These are phyloP conservation scores for Heliconius melpomene DNA, from an alignment of 1,140 invertebrate species.

Conservation along the genomic window DNA sequence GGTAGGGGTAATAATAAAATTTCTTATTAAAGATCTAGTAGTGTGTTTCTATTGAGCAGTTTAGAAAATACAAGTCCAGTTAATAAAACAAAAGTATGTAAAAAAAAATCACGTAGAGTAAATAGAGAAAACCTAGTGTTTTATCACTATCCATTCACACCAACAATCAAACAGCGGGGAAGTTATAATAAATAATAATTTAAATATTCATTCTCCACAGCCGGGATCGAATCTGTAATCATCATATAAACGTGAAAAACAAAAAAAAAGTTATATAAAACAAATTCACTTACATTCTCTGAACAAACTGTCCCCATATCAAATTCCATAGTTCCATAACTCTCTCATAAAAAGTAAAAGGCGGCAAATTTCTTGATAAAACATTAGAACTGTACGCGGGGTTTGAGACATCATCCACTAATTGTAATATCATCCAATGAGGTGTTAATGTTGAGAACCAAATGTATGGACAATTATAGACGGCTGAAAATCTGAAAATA, in stretches of 20 bases:
- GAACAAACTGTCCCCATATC: slow-evolving; percentile 19
- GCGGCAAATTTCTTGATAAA: slow-evolving; percentile 31
- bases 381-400: slow-evolving; percentile 35
- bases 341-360: slow-evolving; percentile 38
- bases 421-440: slow-evolving; percentile 35
- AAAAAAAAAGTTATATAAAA: background rate
- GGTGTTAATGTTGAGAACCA: slow-evolving; percentile 45
- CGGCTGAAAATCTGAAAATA: slow-evolving; percentile 36
- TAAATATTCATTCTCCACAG: background rate
- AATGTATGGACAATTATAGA: slow-evolving; percentile 45
- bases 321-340: slow-evolving; percentile 22
- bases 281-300: slow-evolving; percentile 33
- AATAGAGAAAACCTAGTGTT: too few species aligned
- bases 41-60: too few species aligned
- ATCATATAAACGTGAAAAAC: background rate
- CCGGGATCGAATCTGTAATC: background rate
- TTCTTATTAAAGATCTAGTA: too few species aligned
- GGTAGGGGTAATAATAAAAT: too few species aligned
- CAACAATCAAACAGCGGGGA: too few species aligned
- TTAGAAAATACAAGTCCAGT: too few species aligned
- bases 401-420: slow-evolving; percentile 39
- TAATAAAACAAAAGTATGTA: too few species aligned
- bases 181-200: background rate
- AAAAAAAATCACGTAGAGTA: too few species aligned
- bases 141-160: too few species aligned